A percentile compares a stretch with the other conserved stretches of the same genome.
Evolutionary conservation across 2,113 vertebrate genomes (phyloP).

Genomic region (Podocnemis expansa): DNA sequence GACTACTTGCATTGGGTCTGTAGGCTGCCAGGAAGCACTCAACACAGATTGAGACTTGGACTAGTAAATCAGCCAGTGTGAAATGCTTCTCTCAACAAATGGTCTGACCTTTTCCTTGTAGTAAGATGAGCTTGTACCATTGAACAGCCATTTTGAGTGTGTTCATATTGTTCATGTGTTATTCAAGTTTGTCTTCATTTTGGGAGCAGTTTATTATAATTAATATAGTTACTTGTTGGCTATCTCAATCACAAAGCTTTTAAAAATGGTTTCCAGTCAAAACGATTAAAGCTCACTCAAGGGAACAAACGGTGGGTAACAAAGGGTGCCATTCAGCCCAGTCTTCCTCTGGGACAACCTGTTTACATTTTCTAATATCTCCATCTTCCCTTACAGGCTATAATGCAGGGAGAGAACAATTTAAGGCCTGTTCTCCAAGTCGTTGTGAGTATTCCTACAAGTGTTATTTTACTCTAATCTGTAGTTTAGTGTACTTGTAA

Average conservation of each 20-base stretch:
- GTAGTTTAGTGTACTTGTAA: rapidly evolving
- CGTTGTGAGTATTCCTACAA: slow-evolving; percentile 75
- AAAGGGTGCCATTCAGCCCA: too few species aligned
- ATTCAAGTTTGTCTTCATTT: neutral
- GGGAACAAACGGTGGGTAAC: too few species aligned
- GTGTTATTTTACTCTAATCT: rapidly evolving
- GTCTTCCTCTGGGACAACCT: too few species aligned
- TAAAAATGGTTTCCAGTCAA: neutral
- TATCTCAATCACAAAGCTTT: neutral
- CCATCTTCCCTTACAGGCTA: slow-evolving; percentile 65
- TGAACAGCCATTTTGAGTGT: neutral
- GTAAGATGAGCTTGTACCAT: neutral
- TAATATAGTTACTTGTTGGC: neutral
- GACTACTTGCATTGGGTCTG: neutral
- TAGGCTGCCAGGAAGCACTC: neutral
- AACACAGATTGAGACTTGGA: neutral
- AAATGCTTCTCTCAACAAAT: neutral
- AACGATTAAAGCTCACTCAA: rapidly evolving
- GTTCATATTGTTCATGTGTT: neutral
- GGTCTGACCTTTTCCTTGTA: neutral
- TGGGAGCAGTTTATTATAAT: neutral
- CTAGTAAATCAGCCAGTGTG: neutral
- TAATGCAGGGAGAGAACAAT: slow-evolving; percentile 76
- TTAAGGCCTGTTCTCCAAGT: slow-evolving; percentile 79
- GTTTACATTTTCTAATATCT: too few species aligned